Conservation (phyloP, 2,113 vertebrate genomes). For the Hippoglossus stenolepis region DNA sequence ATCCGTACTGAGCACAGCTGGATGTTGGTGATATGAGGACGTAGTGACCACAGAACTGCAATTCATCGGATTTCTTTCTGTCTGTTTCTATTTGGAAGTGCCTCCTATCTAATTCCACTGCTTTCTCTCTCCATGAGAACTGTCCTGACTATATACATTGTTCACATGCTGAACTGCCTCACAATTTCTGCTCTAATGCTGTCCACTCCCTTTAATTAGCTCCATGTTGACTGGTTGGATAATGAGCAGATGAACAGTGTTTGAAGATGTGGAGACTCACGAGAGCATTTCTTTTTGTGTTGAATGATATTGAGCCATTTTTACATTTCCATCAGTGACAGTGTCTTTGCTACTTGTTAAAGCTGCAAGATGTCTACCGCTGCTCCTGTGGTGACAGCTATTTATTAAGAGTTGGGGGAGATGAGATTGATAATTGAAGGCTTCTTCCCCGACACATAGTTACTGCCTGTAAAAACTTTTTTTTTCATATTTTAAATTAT, state of each 20-base stretch:
- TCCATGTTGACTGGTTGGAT: slow-evolving; percentile 24
- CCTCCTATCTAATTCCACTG: neutral
- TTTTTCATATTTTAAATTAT: too few species aligned
- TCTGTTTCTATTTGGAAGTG: too few species aligned
- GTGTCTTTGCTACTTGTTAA: slow-evolving; percentile 31
- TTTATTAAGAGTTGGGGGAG: slow-evolving; percentile 44
- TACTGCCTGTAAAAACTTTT: too few species aligned
- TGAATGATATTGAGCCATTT: slow-evolving; percentile 22
- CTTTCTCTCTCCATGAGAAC: neutral
- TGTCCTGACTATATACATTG: neutral
- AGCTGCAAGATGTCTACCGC: slow-evolving; percentile 7
- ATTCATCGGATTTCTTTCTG: too few species aligned
- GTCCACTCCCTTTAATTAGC: slow-evolving; percentile 39
- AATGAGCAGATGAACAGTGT: slow-evolving; percentile 1
- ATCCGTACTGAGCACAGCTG: too few species aligned
- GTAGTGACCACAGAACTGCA: too few species aligned
- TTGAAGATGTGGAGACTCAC: slow-evolving; percentile 21
- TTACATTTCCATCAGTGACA: slow-evolving; percentile 35
- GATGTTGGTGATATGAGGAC: too few species aligned
- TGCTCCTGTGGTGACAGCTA: slow-evolving; percentile 1
- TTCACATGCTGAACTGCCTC: neutral
- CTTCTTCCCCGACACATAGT: neutral
- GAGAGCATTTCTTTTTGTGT: slow-evolving; percentile 33
- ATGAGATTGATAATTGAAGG: slow-evolving; percentile 54
- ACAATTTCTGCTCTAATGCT: slow-evolving; percentile 33